Conservation (phyloP, 2,113 vertebrate species). For the Gadus chalcogrammus region DNA sequence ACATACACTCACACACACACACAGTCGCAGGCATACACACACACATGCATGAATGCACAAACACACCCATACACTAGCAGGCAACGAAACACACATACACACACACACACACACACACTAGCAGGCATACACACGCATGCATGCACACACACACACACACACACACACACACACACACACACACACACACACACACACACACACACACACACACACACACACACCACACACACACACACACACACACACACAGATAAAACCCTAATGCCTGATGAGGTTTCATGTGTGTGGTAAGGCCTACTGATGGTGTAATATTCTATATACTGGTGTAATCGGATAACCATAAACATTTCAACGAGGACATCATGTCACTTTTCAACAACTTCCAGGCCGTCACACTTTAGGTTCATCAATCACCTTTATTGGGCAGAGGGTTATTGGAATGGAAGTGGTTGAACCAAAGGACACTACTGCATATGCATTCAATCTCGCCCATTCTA, state of each 20-base stretch:
- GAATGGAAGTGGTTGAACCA: neutral
- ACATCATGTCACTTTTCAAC: slow-evolving; percentile 1
- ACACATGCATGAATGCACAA: slow-evolving; percentile 2
- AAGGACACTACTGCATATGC: neutral
- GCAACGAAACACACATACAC: neutral
- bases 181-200: slow-evolving; percentile 7
- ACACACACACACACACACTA: neutral
- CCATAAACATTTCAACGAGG: neutral
- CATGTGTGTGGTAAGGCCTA: neutral
- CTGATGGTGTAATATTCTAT: neutral
- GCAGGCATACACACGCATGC: neutral
- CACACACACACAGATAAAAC: neutral
- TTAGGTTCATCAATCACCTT: neutral
- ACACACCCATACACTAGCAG: neutral
- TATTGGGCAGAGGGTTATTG: neutral
- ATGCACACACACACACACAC: slow-evolving; percentile 24
- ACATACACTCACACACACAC: neutral
- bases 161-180: slow-evolving; percentile 7
- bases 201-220: slow-evolving; percentile 24
- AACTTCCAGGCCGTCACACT: neutral
- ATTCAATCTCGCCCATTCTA: slow-evolving; percentile 3
- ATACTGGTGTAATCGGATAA: slow-evolving; percentile 2
- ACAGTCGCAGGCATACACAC: neutral
- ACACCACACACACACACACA: slow-evolving; percentile 1
- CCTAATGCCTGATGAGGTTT: neutral